Evolutionary conservation across 2,113 vertebrate genomes (phyloP).

Genomic region (Diadophis punctatus): DNA sequence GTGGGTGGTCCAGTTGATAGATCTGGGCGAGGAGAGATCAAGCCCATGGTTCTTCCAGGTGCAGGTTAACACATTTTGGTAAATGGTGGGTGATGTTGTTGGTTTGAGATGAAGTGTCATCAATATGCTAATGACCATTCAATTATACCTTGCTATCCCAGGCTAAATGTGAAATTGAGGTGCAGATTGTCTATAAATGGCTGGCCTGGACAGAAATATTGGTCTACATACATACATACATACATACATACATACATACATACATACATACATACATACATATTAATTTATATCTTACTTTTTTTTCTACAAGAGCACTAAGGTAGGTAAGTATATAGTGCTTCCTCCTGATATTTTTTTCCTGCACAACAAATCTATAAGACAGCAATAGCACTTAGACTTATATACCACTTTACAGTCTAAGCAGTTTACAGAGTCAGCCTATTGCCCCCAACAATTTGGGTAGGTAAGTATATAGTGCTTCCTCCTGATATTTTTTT

Average conservation of each 20-base stretch:
- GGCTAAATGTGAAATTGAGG: neutral
- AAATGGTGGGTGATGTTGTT: neutral
- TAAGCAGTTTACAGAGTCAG: too few species aligned
- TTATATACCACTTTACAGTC: too few species aligned
- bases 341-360: neutral
- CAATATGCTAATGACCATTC: neutral
- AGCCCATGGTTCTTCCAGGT: too few species aligned
- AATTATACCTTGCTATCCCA: neutral
- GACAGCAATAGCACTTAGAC: too few species aligned
- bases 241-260: too few species aligned
- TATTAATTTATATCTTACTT: neutral
- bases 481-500: neutral
- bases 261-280: too few species aligned
- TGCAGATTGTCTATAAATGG: neutral
- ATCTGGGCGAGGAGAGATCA: neutral
- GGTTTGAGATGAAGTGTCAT: neutral
- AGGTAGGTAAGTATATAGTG: neutral
- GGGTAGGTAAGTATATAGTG: neutral
- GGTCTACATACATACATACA: too few species aligned
- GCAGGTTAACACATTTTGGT: too few species aligned
- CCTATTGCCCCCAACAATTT: too few species aligned
- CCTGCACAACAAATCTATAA: neutral
- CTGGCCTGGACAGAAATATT: neutral
- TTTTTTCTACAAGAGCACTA: neutral
- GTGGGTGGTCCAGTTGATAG: neutral